Evolutionary conservation across 1,140 invertebrate species (phyloP).

Genomic region (Eupristina koningsbergeri): DNA sequence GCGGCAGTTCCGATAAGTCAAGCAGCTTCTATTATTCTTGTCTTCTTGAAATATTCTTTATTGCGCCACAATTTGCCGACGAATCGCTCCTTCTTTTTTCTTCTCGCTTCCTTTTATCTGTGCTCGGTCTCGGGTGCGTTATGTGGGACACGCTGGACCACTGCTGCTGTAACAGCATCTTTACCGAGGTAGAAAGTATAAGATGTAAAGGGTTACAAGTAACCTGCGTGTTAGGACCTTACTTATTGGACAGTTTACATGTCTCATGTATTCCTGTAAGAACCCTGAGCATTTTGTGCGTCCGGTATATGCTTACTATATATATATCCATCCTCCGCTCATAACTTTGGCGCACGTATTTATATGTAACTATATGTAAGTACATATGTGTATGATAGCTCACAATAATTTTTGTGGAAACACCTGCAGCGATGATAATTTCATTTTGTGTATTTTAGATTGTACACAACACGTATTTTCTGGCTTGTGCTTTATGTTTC

Average conservation of each 20-base stretch:
- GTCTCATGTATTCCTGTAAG: constrained; percentile 58
- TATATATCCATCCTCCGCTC: background rate
- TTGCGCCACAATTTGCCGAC: constrained; percentile 49
- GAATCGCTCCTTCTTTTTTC: background rate
- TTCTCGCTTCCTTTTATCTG: constrained; percentile 37
- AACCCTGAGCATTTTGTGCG: background rate
- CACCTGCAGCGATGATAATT: constrained; percentile 44
- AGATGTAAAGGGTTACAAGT: constrained; percentile 62
- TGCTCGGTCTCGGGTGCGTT: background rate
- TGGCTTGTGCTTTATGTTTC: background rate
- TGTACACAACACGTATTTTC: background rate
- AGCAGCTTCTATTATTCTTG: constrained; percentile 66
- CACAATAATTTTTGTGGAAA: constrained; percentile 40
- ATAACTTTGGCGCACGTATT: background rate
- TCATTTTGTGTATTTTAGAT: constrained; percentile 44
- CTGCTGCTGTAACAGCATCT: constrained; percentile 51
- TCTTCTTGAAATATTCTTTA: constrained; percentile 64
- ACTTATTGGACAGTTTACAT: constrained; percentile 73
- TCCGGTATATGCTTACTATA: background rate
- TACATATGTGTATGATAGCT: background rate
- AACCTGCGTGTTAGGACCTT: constrained; percentile 61
- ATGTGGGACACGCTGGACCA: background rate
- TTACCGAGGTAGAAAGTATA: constrained; percentile 57
- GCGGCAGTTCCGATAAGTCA: constrained; percentile 67
- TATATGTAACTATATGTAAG: background rate